phyloP scores from a whole-genome alignment of 30 jellyfish, hydroid and myxozoan species.

The Clytia hemisphaerica region DNA sequence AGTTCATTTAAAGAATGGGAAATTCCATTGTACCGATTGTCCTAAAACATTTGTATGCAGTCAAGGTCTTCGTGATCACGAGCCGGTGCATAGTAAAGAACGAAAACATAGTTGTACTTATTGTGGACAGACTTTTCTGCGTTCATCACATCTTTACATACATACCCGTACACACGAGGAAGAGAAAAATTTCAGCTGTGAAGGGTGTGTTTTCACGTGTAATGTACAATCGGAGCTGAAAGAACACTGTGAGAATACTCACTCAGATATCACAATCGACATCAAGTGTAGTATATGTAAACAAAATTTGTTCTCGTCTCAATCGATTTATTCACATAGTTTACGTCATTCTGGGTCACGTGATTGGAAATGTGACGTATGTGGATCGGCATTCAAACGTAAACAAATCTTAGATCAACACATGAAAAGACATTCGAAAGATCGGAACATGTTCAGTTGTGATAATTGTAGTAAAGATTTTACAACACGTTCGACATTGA shows the following conservation, averaged over 20 bases:
- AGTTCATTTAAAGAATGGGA: slow-evolving; percentile 9
- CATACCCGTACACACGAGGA: slow-evolving; percentile 14
- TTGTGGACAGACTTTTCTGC: slow-evolving; percentile 2
- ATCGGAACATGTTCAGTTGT: neutral
- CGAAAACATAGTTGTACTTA: slow-evolving; percentile 14
- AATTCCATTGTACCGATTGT: slow-evolving; percentile 2
- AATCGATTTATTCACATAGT: slow-evolving; percentile 11
- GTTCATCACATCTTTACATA: neutral
- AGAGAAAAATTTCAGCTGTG: slow-evolving; percentile 13
- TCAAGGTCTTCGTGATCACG: slow-evolving; percentile 17
- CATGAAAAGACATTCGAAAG: neutral
- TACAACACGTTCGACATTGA: neutral
- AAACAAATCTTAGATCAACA: slow-evolving; percentile 11
- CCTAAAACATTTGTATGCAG: slow-evolving; percentile 14
- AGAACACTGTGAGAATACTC: neutral
- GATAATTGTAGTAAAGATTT: neutral
- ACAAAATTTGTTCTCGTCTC: slow-evolving; percentile 8
- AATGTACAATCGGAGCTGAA: slow-evolving; percentile 13
- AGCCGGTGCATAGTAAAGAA: slow-evolving; percentile 16
- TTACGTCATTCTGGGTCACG: slow-evolving; percentile 15
- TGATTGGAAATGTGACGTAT: neutral
- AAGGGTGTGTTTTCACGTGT: slow-evolving; percentile 6
- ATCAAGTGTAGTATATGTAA: slow-evolving; percentile 10
- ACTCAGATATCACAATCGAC: neutral
- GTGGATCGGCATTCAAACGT: slow-evolving; percentile 18